phyloP scores from a whole-genome alignment of 2,113 vertebrate species.

The Aptenodytes patagonicus region DNA sequence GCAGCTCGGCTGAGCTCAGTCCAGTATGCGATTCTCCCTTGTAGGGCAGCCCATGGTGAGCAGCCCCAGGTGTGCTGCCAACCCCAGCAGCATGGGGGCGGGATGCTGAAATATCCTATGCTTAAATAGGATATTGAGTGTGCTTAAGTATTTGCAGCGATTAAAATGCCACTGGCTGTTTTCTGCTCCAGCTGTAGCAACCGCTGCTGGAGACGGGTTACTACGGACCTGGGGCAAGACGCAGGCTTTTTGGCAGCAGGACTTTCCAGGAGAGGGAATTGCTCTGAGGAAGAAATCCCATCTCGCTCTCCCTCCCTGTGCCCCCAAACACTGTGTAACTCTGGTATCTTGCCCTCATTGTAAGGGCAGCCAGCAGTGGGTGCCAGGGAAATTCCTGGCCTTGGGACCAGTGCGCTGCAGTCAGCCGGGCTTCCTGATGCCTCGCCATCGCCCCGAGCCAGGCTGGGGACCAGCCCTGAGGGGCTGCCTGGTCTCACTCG shows the following conservation, averaged over 20 bases:
- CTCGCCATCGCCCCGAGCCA: accelerated
- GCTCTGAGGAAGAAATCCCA: not conserved
- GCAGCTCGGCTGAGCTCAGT: not conserved
- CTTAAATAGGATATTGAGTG: not conserved
- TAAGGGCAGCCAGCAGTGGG: not conserved
- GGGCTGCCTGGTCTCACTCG: not conserved
- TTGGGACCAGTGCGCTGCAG: not conserved
- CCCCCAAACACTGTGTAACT: not conserved
- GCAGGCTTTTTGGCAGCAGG: not conserved
- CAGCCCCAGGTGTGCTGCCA: not conserved
- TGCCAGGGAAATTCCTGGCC: not conserved
- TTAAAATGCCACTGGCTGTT: not conserved
- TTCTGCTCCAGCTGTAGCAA: not conserved
- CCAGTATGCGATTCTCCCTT: not conserved
- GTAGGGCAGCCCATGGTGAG: not conserved
- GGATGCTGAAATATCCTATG: not conserved
- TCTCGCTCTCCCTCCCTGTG: not conserved
- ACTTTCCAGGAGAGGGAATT: not conserved
- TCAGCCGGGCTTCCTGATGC: not conserved
- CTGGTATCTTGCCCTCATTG: not conserved
- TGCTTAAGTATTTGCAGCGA: not conserved
- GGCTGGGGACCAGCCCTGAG: accelerated
- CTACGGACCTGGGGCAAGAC: not conserved
- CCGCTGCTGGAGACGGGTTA: not conserved
- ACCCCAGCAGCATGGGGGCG: not conserved